Conservation (phyloP, 2,888 invertebrate species). For the Allolobophora icterica region DNA sequence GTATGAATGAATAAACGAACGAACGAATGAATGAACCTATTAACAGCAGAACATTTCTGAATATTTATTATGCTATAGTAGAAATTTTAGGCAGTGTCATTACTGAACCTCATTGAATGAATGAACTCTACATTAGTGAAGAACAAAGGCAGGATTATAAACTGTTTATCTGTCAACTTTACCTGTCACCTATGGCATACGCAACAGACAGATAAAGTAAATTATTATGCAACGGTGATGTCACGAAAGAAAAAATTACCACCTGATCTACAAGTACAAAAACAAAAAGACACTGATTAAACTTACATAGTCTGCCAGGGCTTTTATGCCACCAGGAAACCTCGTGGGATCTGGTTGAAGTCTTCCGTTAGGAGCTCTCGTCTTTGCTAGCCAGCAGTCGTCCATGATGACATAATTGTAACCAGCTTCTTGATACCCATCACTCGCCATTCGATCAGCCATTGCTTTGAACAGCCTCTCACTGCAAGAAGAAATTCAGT, state of each 20-base stretch:
- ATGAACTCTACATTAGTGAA: not conserved
- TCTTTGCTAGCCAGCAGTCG: constrained; percentile 88
- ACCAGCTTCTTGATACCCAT: constrained; percentile 71
- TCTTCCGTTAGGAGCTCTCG: constrained; percentile 76
- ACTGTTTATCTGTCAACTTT: no score
- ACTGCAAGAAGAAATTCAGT: constrained; percentile 28
- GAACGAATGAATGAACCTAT: no score
- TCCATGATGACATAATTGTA: constrained; percentile 78
- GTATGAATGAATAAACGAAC: no score
- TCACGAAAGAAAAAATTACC: not conserved
- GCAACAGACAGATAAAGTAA: not conserved
- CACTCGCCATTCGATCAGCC: constrained; percentile 38
- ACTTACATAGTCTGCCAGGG: constrained; percentile 83
- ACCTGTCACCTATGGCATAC: no score
- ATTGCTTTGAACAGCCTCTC: constrained; percentile 34
- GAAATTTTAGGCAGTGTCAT: no score
- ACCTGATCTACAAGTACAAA: no score
- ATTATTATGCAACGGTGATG: not conserved
- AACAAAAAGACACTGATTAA: not conserved
- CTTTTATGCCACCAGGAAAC: constrained; percentile 90
- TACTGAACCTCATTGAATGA: not conserved
- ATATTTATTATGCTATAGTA: not conserved
- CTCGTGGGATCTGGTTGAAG: constrained; percentile 84
- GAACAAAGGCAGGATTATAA: no score
- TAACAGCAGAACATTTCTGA: not conserved